A percentile compares a stretch with the other conserved stretches of the same genome.
Conservation (phyloP, 2,797 vertebrate species). For the Chelonia mydas region DNA sequence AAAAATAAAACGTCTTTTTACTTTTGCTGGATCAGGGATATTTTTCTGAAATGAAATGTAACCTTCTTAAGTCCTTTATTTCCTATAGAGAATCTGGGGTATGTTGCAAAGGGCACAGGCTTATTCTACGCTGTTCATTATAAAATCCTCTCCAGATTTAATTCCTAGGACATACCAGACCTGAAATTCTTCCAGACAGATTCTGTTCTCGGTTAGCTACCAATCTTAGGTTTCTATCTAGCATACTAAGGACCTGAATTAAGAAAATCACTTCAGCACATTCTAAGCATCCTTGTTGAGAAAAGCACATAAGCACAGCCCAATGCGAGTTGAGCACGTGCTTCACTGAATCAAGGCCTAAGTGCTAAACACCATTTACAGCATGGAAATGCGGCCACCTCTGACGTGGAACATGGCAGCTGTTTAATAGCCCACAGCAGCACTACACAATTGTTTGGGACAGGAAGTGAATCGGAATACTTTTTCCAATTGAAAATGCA, state of each 20-base stretch:
- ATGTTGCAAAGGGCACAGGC: not conserved
- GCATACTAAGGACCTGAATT: not conserved
- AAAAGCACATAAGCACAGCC: not conserved
- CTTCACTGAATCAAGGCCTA: not conserved
- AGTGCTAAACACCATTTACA: not conserved
- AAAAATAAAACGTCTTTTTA: not conserved
- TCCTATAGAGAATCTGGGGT: not conserved
- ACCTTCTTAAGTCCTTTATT: not conserved
- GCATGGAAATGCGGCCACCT: not conserved
- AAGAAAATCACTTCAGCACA: not conserved
- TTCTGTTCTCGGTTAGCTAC: not conserved
- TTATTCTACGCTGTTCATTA: fast-evolving
- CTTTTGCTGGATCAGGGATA: fast-evolving
- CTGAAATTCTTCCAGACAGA: not conserved
- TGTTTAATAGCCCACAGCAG: not conserved
- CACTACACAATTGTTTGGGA: not conserved
- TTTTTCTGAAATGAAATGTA: not conserved
- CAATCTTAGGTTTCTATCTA: not conserved
- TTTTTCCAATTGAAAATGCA: not conserved
- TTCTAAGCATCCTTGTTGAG: not conserved
- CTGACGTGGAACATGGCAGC: not conserved
- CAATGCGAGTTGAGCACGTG: not conserved
- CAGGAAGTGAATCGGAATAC: not conserved
- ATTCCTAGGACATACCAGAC: fast-evolving
- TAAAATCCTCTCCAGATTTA: not conserved